Percentiles rank a stretch among this genome's conserved stretches.
Evolutionary conservation across 2,888 invertebrate genomes (phyloP).

Genomic region (Macrosoma leucophasiata): DNA sequence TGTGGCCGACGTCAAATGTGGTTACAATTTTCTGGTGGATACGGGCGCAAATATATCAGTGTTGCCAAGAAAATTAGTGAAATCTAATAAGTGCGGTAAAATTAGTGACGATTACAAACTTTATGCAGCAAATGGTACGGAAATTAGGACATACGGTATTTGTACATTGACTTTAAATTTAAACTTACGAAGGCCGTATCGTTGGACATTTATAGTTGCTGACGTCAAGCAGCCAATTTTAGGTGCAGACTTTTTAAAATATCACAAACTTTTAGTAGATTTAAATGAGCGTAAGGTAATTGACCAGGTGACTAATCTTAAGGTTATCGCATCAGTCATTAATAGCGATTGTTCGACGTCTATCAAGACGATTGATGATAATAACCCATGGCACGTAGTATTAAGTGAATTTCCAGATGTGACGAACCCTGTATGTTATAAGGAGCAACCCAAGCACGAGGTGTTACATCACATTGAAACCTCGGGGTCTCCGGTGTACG

Average conservation of each 20-base stretch:
- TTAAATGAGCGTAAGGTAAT: background rate
- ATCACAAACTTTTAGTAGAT: slow-evolving; percentile 2
- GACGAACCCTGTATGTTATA: slow-evolving; percentile 1
- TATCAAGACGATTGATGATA: background rate
- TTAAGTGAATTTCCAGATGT: slow-evolving; percentile 1
- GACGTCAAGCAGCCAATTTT: slow-evolving; percentile 7
- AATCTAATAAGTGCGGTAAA: background rate
- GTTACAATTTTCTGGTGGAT: slow-evolving; percentile 17
- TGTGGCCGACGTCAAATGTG: slow-evolving; percentile 13
- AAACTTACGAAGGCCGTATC: slow-evolving; percentile 8
- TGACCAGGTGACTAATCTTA: background rate
- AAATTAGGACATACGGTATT: slow-evolving; percentile 18
- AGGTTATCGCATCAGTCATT: background rate
- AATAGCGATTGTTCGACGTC: background rate
- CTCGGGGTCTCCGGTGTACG: slow-evolving; percentile 13
- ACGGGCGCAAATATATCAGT: slow-evolving; percentile 22
- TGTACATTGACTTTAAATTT: slow-evolving; percentile 12
- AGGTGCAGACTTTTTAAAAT: background rate
- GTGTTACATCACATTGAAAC: slow-evolving; percentile 17
- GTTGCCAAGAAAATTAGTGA: slow-evolving; percentile 6
- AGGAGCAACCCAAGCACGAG: background rate
- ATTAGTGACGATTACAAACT: slow-evolving; percentile 16
- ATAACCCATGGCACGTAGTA: background rate
- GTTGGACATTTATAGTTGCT: slow-evolving; percentile 16
- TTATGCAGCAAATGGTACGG: slow-evolving; percentile 20